Evolutionary conservation across 2,113 vertebrate species (phyloP).

Genomic region (western clawed frog (Xenopus tropicalis)): DNA sequence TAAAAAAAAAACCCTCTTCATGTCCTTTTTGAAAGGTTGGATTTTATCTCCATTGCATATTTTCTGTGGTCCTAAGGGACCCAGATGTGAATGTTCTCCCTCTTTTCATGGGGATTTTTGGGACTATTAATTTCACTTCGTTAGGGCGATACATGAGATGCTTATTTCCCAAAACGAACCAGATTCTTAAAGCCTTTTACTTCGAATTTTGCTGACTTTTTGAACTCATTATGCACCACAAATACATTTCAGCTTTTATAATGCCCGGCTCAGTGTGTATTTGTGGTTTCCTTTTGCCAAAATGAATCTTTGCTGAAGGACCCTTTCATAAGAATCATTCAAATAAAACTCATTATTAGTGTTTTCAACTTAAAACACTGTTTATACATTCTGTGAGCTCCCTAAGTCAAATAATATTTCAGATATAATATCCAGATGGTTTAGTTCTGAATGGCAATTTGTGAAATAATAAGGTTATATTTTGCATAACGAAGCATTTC

Average conservation of each 20-base stretch:
- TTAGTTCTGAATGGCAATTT: conserved; percentile 1
- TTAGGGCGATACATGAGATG: conserved; percentile 15
- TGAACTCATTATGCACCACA: conserved; percentile 24
- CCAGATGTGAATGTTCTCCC: conserved; percentile 26
- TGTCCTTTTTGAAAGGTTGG: conserved; percentile 30
- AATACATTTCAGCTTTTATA: conserved; percentile 24
- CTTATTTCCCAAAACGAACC: conserved; percentile 15
- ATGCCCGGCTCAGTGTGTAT: conserved; percentile 4
- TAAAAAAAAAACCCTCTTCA: conserved; percentile 3
- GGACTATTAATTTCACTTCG: conserved; percentile 29
- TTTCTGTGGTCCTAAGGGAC: conserved; percentile 4
- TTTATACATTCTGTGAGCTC: background rate
- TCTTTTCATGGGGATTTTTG: conserved; percentile 22
- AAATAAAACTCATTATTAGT: background rate
- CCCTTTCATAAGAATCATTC: background rate
- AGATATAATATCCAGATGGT: conserved; percentile 1
- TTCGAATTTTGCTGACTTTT: conserved; percentile 37
- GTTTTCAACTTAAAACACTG: background rate
- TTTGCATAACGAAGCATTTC: background rate
- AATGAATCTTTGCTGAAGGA: background rate
- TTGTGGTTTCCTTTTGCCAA: background rate
- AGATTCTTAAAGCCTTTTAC: conserved; percentile 9
- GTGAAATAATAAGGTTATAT: background rate
- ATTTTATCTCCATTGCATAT: conserved; percentile 22
- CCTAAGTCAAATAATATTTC: background rate